Evolutionary conservation across 2,797 vertebrate genomes (phyloP).

Genomic region (Scomberomorus guttatus): DNA sequence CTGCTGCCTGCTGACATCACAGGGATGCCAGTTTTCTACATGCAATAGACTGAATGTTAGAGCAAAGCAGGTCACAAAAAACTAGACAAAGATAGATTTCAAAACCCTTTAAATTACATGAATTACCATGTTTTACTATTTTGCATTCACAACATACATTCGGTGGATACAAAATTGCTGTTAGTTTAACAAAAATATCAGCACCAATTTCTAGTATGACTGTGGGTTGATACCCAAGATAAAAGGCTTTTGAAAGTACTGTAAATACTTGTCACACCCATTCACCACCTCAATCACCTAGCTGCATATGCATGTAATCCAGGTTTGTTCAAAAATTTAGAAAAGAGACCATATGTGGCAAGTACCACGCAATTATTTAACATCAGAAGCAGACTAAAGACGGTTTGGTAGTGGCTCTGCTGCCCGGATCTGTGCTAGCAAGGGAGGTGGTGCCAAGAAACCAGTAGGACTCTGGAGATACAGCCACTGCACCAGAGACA

Average conservation of each 20-base stretch:
- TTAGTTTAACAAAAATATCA: no score
- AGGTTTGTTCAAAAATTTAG: constrained; percentile 6
- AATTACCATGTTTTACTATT: no score
- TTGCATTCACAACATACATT: not conserved
- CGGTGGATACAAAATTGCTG: not conserved
- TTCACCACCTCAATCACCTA: not conserved
- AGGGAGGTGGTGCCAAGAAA: not conserved
- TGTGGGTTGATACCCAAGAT: no score
- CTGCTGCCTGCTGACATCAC: constrained; percentile 46
- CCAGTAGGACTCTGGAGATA: not conserved
- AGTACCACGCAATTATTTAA: constrained; percentile 14
- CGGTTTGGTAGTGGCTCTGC: not conserved
- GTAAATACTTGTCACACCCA: no score
- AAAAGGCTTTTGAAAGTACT: no score
- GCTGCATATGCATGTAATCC: not conserved
- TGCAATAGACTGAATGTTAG: constrained; percentile 12
- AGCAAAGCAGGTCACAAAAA: not conserved
- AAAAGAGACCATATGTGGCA: not conserved
- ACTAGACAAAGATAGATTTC: not conserved
- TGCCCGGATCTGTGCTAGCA: not conserved
- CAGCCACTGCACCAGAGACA: no score
- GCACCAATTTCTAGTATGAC: not conserved
- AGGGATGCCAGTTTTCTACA: constrained; percentile 21
- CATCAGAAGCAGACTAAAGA: not conserved
- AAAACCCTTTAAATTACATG: not conserved